Evolutionary conservation across 2,797 vertebrate species (phyloP).

Genomic region (Thalassophryne amazonica): DNA sequence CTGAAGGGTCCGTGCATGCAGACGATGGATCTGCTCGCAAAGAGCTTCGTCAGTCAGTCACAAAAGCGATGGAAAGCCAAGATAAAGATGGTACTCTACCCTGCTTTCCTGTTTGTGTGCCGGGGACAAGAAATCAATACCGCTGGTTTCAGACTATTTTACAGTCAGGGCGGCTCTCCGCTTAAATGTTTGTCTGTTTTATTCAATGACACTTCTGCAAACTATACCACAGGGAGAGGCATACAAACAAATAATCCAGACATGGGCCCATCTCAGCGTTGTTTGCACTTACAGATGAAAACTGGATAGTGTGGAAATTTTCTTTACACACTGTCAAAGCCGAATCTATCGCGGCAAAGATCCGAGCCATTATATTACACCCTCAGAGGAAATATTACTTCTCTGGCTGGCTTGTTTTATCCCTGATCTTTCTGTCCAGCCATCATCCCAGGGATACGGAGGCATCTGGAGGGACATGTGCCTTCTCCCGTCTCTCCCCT

Average conservation of each 20-base stretch:
- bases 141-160: constrained; percentile 75
- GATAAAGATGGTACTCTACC: constrained; percentile 75
- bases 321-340: constrained; percentile 62
- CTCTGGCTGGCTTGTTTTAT: constrained; percentile 68
- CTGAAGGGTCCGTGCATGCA: constrained; percentile 54
- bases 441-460: constrained; percentile 60
- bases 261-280: constrained; percentile 55
- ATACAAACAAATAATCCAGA: constrained; percentile 78
- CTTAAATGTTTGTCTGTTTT: constrained; percentile 84
- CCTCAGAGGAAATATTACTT: constrained; percentile 74
- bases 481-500: constrained; percentile 46
- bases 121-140: constrained; percentile 80
- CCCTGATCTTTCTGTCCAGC: constrained; percentile 70
- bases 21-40: constrained; percentile 62
- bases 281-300: constrained; percentile 75
- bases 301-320: constrained; percentile 67
- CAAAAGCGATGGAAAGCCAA: constrained; percentile 64
- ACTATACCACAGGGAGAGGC: constrained; percentile 70
- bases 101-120: constrained; percentile 72
- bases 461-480: constrained; percentile 50
- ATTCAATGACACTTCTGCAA: constrained; percentile 81
- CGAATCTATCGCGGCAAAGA: constrained; percentile 71
- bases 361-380: constrained; percentile 72
- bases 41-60: constrained; percentile 68
- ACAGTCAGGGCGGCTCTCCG: constrained; percentile 73